Conservation (phyloP, 2,797 vertebrate genomes). For the Neosalanx taihuensis region DNA sequence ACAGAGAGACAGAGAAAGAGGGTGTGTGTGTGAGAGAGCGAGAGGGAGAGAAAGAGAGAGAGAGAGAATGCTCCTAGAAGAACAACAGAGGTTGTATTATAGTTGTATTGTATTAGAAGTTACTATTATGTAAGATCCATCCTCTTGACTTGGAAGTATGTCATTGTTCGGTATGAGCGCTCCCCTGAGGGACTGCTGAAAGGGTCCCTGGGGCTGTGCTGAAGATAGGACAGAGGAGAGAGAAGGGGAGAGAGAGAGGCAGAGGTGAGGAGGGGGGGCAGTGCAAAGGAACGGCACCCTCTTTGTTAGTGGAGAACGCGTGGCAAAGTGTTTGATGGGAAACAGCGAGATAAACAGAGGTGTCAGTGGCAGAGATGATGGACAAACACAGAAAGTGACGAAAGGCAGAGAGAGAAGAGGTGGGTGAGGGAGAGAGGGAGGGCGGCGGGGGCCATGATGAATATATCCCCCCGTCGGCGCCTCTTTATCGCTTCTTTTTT, state of each 20-base stretch:
- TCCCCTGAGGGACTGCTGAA: conserved; percentile 29
- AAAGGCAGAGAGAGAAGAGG: conserved; percentile 13
- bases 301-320: conserved; percentile 19
- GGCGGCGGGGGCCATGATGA: background rate
- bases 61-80: conserved; percentile 22
- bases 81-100: conserved; percentile 43
- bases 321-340: conserved; percentile 7
- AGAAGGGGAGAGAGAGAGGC: background rate
- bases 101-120: too few species aligned
- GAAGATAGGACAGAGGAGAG: conserved; percentile 9
- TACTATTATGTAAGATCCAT: conserved; percentile 62
- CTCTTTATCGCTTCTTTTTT: background rate
- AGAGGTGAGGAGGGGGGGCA: background rate
- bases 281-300: background rate
- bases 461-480: background rate
- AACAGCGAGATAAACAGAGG: conserved; percentile 5
- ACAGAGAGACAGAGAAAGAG: background rate
- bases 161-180: conserved; percentile 56
- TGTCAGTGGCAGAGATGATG: background rate
- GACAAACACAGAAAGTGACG: background rate
- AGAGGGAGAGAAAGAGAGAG: conserved; percentile 6
- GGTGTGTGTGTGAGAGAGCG: background rate
- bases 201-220: conserved; percentile 35
- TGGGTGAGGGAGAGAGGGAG: conserved; percentile 17
- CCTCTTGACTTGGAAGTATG: conserved; percentile 66